Evolutionary conservation across 2,113 vertebrate genomes (phyloP).

Genomic region (Octodon degus): DNA sequence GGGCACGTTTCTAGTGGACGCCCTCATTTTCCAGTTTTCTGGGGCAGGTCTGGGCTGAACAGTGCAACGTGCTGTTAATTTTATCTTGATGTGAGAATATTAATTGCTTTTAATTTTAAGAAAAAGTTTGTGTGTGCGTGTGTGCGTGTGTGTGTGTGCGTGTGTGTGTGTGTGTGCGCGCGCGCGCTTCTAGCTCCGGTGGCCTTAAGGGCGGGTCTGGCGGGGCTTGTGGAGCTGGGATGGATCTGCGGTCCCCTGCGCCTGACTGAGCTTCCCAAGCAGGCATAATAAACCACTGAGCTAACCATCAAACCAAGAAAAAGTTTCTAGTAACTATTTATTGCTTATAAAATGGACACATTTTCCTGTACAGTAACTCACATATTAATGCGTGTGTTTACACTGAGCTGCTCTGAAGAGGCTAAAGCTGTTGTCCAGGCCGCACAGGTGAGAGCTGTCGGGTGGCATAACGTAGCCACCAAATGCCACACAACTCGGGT

Average conservation of each 20-base stretch:
- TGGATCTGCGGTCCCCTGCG: too few relatives aligned
- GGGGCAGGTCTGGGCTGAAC: background rate
- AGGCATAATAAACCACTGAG: too few relatives aligned
- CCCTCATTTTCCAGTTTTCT: background rate
- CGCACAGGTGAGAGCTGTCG: background rate
- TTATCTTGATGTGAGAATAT: background rate
- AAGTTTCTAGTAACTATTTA: background rate
- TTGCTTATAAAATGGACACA: background rate
- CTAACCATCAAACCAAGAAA: background rate
- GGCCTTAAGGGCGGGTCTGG: too few relatives aligned
- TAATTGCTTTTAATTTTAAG: constrained; percentile 10
- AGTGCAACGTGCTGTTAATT: background rate
- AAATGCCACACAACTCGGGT: background rate
- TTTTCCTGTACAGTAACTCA: background rate
- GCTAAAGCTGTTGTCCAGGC: background rate
- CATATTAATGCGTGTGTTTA: background rate
- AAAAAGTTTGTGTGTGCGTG: background rate
- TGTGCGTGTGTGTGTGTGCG: too few relatives aligned
- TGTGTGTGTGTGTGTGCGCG: too few relatives aligned
- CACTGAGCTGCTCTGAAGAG: background rate
- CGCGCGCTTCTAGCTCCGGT: too few relatives aligned
- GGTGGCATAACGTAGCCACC: too few relatives aligned
- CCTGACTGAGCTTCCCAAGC: too few relatives aligned
- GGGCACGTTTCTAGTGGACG: background rate
- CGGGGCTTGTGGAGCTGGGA: too few relatives aligned